These are phyloP conservation scores for Lagria hirta DNA, from an alignment of 2,888 invertebrate species.

Conservation along the genomic window DNA sequence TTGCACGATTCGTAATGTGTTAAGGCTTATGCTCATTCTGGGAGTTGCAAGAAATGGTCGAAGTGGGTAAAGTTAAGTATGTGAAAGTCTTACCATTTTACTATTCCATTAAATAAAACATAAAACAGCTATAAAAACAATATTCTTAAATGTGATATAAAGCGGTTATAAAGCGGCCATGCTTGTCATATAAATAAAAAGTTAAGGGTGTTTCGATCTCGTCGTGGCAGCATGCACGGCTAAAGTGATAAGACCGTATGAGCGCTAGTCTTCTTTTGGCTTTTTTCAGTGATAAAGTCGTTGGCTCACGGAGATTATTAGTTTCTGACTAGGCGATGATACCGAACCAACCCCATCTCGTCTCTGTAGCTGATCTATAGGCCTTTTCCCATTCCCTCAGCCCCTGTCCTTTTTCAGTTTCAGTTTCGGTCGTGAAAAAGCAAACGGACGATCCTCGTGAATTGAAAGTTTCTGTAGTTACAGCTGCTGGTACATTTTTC, in stretches of 20 bases:
- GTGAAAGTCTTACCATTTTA: constrained; percentile 26
- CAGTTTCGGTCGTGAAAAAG: constrained; percentile 22
- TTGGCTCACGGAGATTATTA: constrained; percentile 30
- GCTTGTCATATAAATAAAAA: constrained; percentile 26
- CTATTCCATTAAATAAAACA: constrained; percentile 31
- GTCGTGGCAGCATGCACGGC: constrained; percentile 14
- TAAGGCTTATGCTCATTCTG: no score
- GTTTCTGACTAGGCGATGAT: constrained; percentile 30
- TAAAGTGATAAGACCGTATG: constrained; percentile 21
- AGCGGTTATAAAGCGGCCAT: constrained; percentile 30
- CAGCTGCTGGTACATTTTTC: constrained; percentile 46
- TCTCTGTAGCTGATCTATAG: constrained; percentile 22
- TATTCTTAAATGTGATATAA: constrained; percentile 38
- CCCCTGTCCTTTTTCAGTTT: no score
- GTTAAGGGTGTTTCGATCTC: constrained; percentile 23
- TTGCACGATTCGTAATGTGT: no score
- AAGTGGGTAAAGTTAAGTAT: constrained; percentile 26
- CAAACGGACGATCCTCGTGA: constrained; percentile 31
- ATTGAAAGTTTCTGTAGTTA: constrained; percentile 43
- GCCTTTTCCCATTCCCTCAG: constrained; percentile 13
- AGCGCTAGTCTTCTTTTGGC: constrained; percentile 15
- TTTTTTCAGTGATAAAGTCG: constrained; percentile 38
- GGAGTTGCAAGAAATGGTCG: constrained; percentile 21
- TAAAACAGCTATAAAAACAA: constrained; percentile 38
- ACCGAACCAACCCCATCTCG: constrained; percentile 15